These are phyloP conservation scores for Peromyscus polionotus DNA, from an alignment of 2,113 vertebrate genomes.

Conservation along the genomic window DNA sequence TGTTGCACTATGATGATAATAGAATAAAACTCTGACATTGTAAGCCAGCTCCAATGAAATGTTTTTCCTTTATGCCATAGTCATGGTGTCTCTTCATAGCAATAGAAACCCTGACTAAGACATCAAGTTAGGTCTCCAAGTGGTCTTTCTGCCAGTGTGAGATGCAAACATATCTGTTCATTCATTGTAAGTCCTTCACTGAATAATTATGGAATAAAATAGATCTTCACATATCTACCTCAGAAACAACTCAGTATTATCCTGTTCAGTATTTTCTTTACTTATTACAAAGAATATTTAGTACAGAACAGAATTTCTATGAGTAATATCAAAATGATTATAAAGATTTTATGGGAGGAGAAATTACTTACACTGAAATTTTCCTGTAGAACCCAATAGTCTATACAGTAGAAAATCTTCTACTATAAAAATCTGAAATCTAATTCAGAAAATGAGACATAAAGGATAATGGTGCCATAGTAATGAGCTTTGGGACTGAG, in stretches of 20 bases:
- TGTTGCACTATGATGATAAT: too few relatives aligned
- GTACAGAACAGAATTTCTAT: constrained; percentile 37
- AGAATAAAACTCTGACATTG: too few relatives aligned
- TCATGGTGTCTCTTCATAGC: too few relatives aligned
- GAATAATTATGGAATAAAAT: constrained; percentile 35
- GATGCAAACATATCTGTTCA: neutral
- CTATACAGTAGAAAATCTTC: neutral
- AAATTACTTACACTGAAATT: neutral
- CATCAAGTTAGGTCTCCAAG: neutral
- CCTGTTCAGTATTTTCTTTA: neutral
- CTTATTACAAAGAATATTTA: constrained; percentile 34
- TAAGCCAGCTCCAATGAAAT: too few relatives aligned
- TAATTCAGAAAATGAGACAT: constrained; percentile 35
- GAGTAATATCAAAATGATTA: neutral
- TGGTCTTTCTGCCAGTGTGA: neutral
- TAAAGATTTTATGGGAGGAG: neutral
- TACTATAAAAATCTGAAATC: constrained; percentile 11
- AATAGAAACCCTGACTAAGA: neutral
- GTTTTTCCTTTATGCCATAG: too few relatives aligned
- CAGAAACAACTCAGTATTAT: neutral
- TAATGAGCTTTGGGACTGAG: constrained; percentile 30
- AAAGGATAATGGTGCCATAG: neutral
- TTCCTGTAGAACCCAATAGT: neutral
- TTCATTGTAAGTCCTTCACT: neutral
- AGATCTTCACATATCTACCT: neutral